A percentile compares a stretch with the other conserved stretches of the same genome.
These are phyloP conservation scores for Danionella dracula DNA, from an alignment of 2,797 vertebrate species.

Conservation along the genomic window DNA sequence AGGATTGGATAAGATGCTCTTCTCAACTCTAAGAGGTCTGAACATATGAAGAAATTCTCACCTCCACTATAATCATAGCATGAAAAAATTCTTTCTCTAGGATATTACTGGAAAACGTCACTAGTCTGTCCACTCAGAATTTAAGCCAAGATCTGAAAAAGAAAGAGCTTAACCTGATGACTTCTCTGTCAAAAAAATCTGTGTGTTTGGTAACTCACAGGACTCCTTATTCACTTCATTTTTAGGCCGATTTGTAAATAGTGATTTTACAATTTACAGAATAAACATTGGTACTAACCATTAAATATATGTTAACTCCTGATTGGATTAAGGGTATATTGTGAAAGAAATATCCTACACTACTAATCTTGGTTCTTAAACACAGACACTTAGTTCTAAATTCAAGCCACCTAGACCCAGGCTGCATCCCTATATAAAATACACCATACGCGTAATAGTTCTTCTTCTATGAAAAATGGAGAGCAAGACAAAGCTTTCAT, in stretches of 20 bases:
- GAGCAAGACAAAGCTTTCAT: too few species aligned
- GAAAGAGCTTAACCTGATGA: neutral
- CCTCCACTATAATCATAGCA: constrained; percentile 28
- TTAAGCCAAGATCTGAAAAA: constrained; percentile 3
- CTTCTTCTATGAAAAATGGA: too few species aligned
- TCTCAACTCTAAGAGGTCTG: constrained; percentile 14
- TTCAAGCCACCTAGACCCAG: too few species aligned
- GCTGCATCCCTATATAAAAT: too few species aligned
- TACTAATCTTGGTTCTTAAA: too few species aligned
- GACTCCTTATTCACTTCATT: neutral
- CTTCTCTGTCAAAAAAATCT: neutral
- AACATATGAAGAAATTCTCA: constrained; percentile 40
- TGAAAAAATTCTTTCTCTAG: constrained; percentile 22
- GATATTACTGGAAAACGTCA: constrained; percentile 36
- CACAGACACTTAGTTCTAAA: too few species aligned
- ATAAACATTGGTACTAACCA: too few species aligned
- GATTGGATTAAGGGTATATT: too few species aligned
- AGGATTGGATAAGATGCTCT: constrained; percentile 2
- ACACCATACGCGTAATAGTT: too few species aligned
- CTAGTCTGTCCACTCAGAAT: constrained; percentile 28
- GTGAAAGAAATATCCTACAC: too few species aligned
- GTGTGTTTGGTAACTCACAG: neutral
- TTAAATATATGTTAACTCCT: too few species aligned
- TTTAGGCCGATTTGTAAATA: neutral
- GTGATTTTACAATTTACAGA: too few species aligned